Evolutionary conservation across 1,140 invertebrate genomes (phyloP), one percentile per base, ranked within the genome.

Genomic region (Drosophila bocki): DNA sequence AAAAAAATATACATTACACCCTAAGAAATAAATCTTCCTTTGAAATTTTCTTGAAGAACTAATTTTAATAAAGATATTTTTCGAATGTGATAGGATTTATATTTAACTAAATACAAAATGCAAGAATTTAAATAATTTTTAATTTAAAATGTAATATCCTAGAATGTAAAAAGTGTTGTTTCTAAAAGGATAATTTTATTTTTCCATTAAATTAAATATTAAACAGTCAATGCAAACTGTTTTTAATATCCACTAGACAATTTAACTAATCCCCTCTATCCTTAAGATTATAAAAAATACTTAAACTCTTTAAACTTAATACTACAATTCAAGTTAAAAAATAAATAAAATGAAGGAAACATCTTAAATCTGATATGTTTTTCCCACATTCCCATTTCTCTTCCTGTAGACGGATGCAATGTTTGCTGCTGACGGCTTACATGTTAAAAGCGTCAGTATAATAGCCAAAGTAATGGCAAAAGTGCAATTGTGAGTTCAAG

Each of bases 401-500:
- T 54, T 54, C 1, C 33, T 54, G 51, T 54, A 54, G 33, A 37
- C 67, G 37, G 71, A 62, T 67, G 75, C 53, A 59, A 42, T 68
- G 69, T 64, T 79, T 80, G 78, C 70, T 79, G 62, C 47, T 80
- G 77, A 80, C 60, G 76, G 78, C 63, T 80, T 75, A 80, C 76
- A 78, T 70, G 82, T 77, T 85, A 80, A 90, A 91, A 90, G 86
- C 86, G 79, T 86, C 86, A 86, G 86, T 68, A 81, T 90, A 90
- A 90, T 90, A 90, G 86, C 82, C 82, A 91, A 85, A 86, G 82
- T 91, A 86, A 91, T 90, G 82, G 86, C 82, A 91, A 90, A 90
- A 90, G 86, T 90, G 86, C 86, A 90, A 90, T 90, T 90, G 86
- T 82, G 82, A 90, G 86, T 90, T 91, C 79, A 91, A 91, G 86